Base-by-base conservation (phyloP, 2,888 invertebrate genomes). In the Molorchus minor region DNA sequence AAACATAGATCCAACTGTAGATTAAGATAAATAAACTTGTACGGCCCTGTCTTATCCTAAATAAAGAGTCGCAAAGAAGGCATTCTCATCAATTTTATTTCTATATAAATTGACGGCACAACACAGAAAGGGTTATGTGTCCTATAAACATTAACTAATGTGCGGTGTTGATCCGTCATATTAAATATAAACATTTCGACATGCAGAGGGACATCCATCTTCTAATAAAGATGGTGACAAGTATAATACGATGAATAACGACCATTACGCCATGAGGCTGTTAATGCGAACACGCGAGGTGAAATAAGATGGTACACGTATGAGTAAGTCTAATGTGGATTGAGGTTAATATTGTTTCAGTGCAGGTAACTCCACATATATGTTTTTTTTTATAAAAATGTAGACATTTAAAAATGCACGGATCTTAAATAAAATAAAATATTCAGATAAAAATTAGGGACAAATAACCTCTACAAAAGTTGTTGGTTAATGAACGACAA, bases 161-260 rank as follows among this genome's bases (percentile, higher is more conserved):
- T 62, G 68, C 59, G 60, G 21, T 53, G 67, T 67, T 67, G 65
- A 72, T 70, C 72, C 62, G 65, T 70, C 70, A 70, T 71, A 71
- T 72, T 70, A 67, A 71, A 70, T 70, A 72, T 71, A 72, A 73
- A 71, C 73, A 73, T 65, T 67, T 58, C 62, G 68, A 67, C 70
- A 67, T 67, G 64, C 68, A 55, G 67, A 61, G 60, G 59, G 62
- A 65, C 69, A 73, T 72, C 71, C 69, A 74, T 74, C 74, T 73
- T 74, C 69, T 65, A 62, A 70, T 71, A 69, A 67, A 67, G 62
- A 58, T 60, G 69, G 64, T 72, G 71, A 73, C 73, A 72, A 69
- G 62, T 60, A 56, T 71, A 71, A 73, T 72, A 56, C 63, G 57
- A 67, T 69, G 70, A 71, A 70, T 69, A 70, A 69, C 64, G 66